A percentile compares a stretch with the other conserved stretches of the same genome.
Conservation (phyloP, 2,888 invertebrate genomes). For the Craniophora ligustri region DNA sequence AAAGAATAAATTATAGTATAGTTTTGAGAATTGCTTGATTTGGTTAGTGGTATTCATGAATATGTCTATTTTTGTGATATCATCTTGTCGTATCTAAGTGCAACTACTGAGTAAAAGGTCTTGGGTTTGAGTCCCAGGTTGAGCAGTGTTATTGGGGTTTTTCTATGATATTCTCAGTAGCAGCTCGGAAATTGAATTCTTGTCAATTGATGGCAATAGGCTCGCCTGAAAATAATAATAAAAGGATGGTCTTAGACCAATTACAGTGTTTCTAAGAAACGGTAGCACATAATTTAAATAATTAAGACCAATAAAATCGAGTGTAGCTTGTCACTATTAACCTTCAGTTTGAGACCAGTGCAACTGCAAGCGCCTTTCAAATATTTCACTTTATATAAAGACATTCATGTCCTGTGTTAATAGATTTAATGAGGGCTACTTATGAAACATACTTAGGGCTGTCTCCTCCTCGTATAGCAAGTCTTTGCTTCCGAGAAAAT, state of each 20-base stretch:
- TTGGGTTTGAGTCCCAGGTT: no score
- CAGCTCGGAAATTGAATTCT: no score
- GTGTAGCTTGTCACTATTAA: slow-evolving; percentile 5
- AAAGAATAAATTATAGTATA: slow-evolving; percentile 6
- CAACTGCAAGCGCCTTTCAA: slow-evolving; percentile 3
- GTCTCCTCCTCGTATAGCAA: neutral
- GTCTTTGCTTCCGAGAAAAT: no score
- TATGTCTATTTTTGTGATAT: no score
- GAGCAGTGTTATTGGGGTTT: no score
- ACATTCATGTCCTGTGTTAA: slow-evolving; percentile 32
- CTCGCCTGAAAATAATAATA: no score
- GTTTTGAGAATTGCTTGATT: neutral
- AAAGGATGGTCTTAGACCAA: slow-evolving; percentile 16
- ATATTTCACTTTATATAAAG: slow-evolving; percentile 37
- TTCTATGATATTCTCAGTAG: no score
- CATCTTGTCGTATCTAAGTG: no score
- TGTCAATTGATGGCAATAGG: no score
- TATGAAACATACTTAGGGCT: slow-evolving; percentile 23
- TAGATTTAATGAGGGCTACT: slow-evolving; percentile 34
- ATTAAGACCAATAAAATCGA: slow-evolving; percentile 31
- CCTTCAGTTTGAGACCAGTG: slow-evolving; percentile 9
- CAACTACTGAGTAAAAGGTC: no score
- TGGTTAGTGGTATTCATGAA: neutral
- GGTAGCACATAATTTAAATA: slow-evolving; percentile 29
- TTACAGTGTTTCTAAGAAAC: slow-evolving; percentile 29